Evolutionary conservation across 2,113 vertebrate genomes (phyloP).

Genomic region (Aspidoscelis tigris): DNA sequence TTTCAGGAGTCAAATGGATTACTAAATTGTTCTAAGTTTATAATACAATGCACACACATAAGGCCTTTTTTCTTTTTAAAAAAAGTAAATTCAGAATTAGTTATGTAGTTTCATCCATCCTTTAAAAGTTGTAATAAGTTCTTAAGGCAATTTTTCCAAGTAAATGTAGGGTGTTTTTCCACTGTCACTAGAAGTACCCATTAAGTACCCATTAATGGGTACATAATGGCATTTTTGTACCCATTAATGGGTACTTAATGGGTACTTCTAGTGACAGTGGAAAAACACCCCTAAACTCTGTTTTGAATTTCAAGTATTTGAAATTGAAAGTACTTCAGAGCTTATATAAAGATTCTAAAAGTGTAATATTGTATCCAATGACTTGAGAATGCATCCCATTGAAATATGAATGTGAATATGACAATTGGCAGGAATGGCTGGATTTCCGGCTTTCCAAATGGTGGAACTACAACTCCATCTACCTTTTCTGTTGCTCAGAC

Average conservation of each 20-base stretch:
- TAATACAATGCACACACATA: conserved; percentile 27
- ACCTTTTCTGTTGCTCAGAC: too few relatives aligned
- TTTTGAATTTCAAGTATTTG: not conserved
- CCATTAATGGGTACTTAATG: too few relatives aligned
- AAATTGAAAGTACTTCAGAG: not conserved
- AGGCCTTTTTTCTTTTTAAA: conserved; percentile 30
- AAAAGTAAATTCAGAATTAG: not conserved
- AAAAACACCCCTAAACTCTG: not conserved
- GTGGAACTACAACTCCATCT: too few relatives aligned
- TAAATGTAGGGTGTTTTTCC: not conserved
- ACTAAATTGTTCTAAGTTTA: conserved; percentile 41
- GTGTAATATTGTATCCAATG: not conserved
- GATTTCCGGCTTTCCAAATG: too few relatives aligned
- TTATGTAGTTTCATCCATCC: not conserved
- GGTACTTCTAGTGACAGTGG: too few relatives aligned
- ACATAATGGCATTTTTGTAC: too few relatives aligned
- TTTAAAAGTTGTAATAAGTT: not conserved
- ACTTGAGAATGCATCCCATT: not conserved
- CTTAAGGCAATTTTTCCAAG: not conserved
- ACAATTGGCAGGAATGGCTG: too few relatives aligned
- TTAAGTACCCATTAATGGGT: too few relatives aligned
- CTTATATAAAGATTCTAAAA: not conserved
- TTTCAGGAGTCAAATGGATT: conserved; percentile 43
- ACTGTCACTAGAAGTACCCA: too few relatives aligned
- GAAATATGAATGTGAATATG: not conserved